Evolutionary conservation across 2,113 vertebrate species (phyloP), one percentile per base, ranked within the genome.

Genomic region (Saccopteryx leptura): DNA sequence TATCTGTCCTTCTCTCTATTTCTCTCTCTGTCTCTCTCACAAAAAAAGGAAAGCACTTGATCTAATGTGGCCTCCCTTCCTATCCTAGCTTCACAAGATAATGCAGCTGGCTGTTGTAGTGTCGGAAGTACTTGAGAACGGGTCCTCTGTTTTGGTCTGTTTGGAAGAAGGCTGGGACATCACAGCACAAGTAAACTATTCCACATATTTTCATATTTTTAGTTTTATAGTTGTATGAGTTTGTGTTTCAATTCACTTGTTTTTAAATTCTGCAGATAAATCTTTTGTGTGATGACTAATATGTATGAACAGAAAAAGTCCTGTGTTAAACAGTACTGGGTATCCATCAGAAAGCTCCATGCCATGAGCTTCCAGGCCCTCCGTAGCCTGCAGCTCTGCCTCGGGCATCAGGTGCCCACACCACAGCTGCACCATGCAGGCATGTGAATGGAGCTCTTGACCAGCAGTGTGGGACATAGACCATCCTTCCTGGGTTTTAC

Each of bases 161-260:
- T 98, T 99, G 97, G 99, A 99, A 98, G 99, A 99, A 92, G 99
- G 99, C 97, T 99, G 99, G 99, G 99, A 99, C 97, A 99, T 99
- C 96, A 99, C 99, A 58, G 99, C 99, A 60, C 99, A 99, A 98
- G 99, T 99, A 98, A 99, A 98, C 19, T 95, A 3, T 92, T 97
- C 93, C 90, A 56, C 17, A 13, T 85, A 50, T 91, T 95, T 88
- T 96, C 9, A 50, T 14, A 69, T 91, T 56, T 63, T 92, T 85
- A 21, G 7, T 75, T 96, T 81, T 96, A 68, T 72, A 60, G 87
- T 97, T 94, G 9, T 69, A 69, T 94, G 66, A 80, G 56, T 89
- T 96, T 95, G 6, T 69, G 69, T 96, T 93, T 90, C 21, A 91
- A 2, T 93, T 86, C 61, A 26, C 33, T 85, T 84, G 68, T 56